Evolutionary conservation across 2,888 invertebrate species (phyloP), one percentile per base, ranked within the genome.

Genomic region (Campopleginae sp.): DNA sequence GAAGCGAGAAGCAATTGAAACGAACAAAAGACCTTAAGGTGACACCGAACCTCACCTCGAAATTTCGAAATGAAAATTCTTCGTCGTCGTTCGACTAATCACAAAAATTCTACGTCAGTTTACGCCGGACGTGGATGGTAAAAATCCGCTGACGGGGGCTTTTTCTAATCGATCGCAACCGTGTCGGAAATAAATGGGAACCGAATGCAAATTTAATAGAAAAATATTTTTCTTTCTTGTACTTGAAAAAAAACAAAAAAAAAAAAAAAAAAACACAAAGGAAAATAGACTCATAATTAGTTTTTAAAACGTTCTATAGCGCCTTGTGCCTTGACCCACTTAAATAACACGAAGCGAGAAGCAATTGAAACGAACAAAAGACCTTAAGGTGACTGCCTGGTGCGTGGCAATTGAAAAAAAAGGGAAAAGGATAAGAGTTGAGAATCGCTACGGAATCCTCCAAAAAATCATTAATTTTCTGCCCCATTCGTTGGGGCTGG

Each of bases 391-490:
- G n/a, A 65, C 10, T 63, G 63, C 6, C 17, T 33, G n/a, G n/a
- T 10, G n/a, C n/a, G n/a, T 65, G 31, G 65, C 38, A 33, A 48
- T 63, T 17, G 27, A 71, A 48, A 65, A 44, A 8, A n/a, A 31
- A 38, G 12, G 10, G 10, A 12, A 46, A 38, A 51, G 23, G 10
- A n/a, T 14, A 3, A 38, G 8, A 54, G 1, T 17, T 12, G 3
- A 10, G 12, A 42, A 27, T 46, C 77, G 48, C 51, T 6, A 58
- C 27, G 27, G 58, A 14, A 27, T 54, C 84, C 89, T 89, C 89
- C 95, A 94, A 92, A 95, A 97, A 92, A 97, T 95, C 89, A 95
- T 94, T 86, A 97, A 94, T 92, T 95, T 96, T 90, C 97, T 95
- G 72, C 95, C 95, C 97, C 97, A 97, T 77, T 95, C 94, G 31